These are phyloP conservation scores for Scrobipalpa costella DNA, from an alignment of 2,888 invertebrate genomes.

Conservation along the genomic window DNA sequence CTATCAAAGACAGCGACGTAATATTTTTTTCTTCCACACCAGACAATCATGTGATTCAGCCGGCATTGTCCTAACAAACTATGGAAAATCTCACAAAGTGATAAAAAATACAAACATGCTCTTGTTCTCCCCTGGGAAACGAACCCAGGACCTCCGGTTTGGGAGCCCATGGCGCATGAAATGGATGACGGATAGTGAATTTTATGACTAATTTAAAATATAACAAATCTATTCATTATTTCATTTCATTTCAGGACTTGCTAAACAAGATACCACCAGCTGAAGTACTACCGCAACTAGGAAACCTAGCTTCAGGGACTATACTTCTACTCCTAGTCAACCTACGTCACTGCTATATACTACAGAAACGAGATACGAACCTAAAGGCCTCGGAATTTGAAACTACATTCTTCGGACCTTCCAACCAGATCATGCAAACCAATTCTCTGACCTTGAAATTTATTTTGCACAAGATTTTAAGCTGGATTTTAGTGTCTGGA, in stretches of 20 bases:
- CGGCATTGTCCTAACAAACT: too few species aligned
- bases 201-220: too few species aligned
- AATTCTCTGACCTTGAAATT: slow-evolving; percentile 85
- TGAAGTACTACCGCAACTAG: slow-evolving; percentile 88
- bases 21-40: too few species aligned
- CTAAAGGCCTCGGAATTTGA: slow-evolving; percentile 66
- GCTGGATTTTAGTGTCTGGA: slow-evolving; percentile 91
- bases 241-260: slow-evolving; percentile 84
- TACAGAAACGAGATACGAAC: slow-evolving; percentile 73
- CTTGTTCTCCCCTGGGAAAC: too few species aligned
- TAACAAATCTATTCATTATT: too few species aligned
- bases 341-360: slow-evolving; percentile 85
- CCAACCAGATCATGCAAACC: slow-evolving; percentile 78
- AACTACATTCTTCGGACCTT: slow-evolving; percentile 69
- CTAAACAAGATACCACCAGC: slow-evolving; percentile 87
- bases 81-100: too few species aligned
- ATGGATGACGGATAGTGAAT: too few species aligned
- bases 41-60: too few species aligned
- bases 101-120: too few species aligned
- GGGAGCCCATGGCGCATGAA: too few species aligned
- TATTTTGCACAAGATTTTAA: slow-evolving; percentile 86
- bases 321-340: slow-evolving; percentile 89
- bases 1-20: too few species aligned
- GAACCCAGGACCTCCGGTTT: too few species aligned
- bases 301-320: slow-evolving; percentile 89